These are phyloP conservation scores for Crotalus tigris DNA, from an alignment of 2,113 vertebrate genomes.

Conservation along the genomic window DNA sequence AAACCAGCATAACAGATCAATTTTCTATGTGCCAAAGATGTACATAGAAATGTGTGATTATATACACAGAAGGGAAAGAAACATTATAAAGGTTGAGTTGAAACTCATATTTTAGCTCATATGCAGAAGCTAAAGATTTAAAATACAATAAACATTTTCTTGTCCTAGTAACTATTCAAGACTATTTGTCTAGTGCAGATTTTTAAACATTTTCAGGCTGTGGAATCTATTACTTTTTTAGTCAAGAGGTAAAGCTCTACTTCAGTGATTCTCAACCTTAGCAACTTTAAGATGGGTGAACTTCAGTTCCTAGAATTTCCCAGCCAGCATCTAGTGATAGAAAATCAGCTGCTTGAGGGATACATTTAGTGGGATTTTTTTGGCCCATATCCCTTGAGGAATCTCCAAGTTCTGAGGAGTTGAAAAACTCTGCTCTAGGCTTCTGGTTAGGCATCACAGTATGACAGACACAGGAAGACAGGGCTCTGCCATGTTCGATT, in stretches of 20 bases:
- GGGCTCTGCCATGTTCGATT: no score
- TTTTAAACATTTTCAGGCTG: not conserved
- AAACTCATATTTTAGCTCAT: conserved; percentile 16
- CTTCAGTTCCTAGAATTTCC: not conserved
- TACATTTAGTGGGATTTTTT: not conserved
- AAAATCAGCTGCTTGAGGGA: not conserved
- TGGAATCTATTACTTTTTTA: not conserved
- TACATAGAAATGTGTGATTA: not conserved
- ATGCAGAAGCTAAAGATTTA: not conserved
- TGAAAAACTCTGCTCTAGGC: not conserved
- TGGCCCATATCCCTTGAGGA: not conserved
- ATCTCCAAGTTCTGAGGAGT: not conserved
- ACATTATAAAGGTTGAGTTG: conserved; percentile 5
- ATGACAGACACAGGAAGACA: no score
- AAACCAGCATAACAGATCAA: conserved; percentile 7
- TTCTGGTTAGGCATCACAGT: no score
- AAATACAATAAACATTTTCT: not conserved
- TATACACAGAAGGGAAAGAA: conserved; percentile 12
- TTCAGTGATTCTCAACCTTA: not conserved
- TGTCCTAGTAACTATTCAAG: not conserved
- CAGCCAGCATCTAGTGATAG: not conserved
- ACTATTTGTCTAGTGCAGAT: not conserved
- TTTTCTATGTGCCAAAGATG: conserved; percentile 7
- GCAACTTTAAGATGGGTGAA: not conserved
- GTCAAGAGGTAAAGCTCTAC: not conserved